A percentile compares a stretch with the other conserved stretches of the same genome.
Conservation (phyloP, 2,113 vertebrate genomes). For the Phaethornis superciliosus region DNA sequence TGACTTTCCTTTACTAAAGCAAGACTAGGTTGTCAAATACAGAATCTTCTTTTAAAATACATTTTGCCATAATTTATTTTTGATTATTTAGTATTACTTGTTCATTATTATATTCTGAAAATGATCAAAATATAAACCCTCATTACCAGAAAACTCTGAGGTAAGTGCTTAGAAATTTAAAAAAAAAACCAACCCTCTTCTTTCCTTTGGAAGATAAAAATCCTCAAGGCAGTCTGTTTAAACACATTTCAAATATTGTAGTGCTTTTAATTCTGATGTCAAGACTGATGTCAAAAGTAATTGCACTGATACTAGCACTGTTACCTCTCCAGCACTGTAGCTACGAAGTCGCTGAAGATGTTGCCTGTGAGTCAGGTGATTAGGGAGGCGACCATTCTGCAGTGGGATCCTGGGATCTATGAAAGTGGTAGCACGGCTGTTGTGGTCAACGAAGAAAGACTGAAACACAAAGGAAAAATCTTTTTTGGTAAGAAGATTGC, state of each 20-base stretch:
- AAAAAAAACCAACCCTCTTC: neutral
- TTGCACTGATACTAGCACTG: neutral
- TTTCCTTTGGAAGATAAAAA: neutral
- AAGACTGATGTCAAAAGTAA: neutral
- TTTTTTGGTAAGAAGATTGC: neutral
- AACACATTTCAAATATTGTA: neutral
- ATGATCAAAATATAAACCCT: neutral
- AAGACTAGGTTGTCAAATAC: neutral
- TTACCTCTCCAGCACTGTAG: constrained; percentile 97
- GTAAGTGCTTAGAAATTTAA: neutral
- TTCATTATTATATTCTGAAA: neutral
- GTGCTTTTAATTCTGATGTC: neutral
- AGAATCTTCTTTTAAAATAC: neutral
- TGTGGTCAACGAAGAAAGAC: constrained; percentile 99
- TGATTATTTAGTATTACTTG: neutral
- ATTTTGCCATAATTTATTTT: neutral
- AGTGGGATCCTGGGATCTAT: constrained; percentile 96
- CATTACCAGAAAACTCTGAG: neutral
- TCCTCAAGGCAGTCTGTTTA: neutral
- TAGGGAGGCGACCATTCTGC: constrained; percentile 91
- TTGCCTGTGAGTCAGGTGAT: constrained; percentile 91
- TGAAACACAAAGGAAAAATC: constrained; percentile 54
- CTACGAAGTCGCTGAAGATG: constrained; percentile 96
- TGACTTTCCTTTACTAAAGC: neutral
- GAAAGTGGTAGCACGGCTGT: constrained; percentile 96